Conservation (phyloP, 2,113 vertebrate species). For the Tapirus terrestris region DNA sequence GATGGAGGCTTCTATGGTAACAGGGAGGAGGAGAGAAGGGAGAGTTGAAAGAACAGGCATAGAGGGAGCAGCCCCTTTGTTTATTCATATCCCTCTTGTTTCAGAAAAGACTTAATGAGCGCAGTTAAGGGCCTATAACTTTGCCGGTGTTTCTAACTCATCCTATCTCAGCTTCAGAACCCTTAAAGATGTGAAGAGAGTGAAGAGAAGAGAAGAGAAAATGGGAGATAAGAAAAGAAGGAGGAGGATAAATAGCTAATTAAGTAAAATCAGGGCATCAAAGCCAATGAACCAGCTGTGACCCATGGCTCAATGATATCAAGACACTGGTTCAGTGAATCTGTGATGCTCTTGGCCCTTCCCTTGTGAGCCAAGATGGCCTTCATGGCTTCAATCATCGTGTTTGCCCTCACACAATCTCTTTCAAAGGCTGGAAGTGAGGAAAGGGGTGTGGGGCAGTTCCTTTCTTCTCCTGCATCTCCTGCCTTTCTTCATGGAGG, state of each 20-base stretch:
- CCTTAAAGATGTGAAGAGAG: not conserved
- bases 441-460: accelerated
- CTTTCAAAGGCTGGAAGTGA: not conserved
- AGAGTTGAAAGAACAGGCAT: not conserved
- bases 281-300: not conserved
- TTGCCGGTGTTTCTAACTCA: not conserved
- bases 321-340: not conserved
- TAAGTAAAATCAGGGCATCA: not conserved
- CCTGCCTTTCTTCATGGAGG: not conserved
- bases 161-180: not conserved
- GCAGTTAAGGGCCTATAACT: not conserved
- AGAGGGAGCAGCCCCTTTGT: not conserved
- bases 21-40: not conserved
- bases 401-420: not conserved
- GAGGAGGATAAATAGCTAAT: not conserved
- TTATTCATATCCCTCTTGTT: not conserved
- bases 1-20: not conserved
- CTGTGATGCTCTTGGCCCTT: not conserved
- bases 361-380: not conserved
- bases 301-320: not conserved
- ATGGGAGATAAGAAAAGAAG: not conserved
- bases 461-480: not conserved
- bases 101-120: not conserved
- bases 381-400: not conserved
- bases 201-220: not conserved